Base-by-base conservation (phyloP, 2,113 vertebrate species). In the Condylura cristata region DNA sequence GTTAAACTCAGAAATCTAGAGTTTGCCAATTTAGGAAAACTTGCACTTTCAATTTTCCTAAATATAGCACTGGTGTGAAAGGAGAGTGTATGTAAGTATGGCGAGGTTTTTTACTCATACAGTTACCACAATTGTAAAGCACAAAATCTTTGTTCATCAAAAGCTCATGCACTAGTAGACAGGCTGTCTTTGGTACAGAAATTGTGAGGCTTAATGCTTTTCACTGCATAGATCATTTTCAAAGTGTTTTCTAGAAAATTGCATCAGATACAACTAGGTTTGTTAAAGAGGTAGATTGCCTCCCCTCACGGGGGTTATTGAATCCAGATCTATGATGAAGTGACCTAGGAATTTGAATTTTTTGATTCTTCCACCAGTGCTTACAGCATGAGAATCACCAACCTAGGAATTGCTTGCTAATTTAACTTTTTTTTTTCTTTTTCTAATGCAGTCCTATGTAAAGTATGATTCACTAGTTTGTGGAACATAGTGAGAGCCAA, bases 1-100 rank as follows among this genome's bases (percentile, higher is more conserved):
- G 91, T 97, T 97, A 97, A 97, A 98, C 96, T 98, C 95, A 90
- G 88, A 97, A 89, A 90, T 96, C 56, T 61, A 95, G 53, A 20
- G 53, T 96, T 46, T 81, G 95, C 81, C 95, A 95, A 94, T 94
- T 63, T 94, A 28, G 51, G 91, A 78, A 51, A 95, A 61, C 81
- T 86, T 97, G 39, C 14, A 56, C 65, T 96, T 95, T 94, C 97
- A 82, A 41, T 61, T 68, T 34, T 68, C n/a, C 58, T 51, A 63
- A 75, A 28, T 93, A 79, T 90, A 86, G 87, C 66, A 46, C 30
- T 92, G 48, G 61, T 92, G 37, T 56, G 89, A 74, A 8, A 80
- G 84, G 63, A 87, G 26, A 58, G 68, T 66, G 37, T 76, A 46
- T 37, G 56, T n/a, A n/a, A 79, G 58, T 18, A 48, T 30, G 30